Evolutionary conservation across 1,140 invertebrate genomes (phyloP), one percentile per base, ranked within the genome.

Genomic region (Holcopasites calliopsidis): DNA sequence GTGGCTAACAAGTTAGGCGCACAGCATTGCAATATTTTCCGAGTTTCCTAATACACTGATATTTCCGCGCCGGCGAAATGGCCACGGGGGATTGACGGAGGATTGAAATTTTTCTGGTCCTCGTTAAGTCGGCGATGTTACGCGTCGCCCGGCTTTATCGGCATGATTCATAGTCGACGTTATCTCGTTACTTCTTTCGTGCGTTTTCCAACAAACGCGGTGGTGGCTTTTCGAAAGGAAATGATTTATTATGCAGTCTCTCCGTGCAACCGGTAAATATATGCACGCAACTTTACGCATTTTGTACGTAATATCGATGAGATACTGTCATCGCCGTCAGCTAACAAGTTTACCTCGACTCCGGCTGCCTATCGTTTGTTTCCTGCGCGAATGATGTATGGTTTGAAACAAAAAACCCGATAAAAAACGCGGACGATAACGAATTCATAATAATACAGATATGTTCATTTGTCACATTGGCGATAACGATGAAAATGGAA

Each of bases 271-370:
- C 54, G 73, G 73, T 58, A 75, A 75, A 69, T 68, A 60, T 69
- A 75, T 69, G 73, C 73, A 38, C 52, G 54, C 64, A 33, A 50
- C 44, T 75, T 69, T 75, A 33, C 75, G 49, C 44, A 49, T 49
- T 28, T 77, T 66, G 58, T 58, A 55, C 55, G 38, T 77, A 66
- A 72, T 77, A 62, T 60, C 47, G 31, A 80, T 65, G 50, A 82
- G 79, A 82, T 82, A 82, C 40, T 68, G 80, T 82, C 79, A 81
- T 76, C 79, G 69, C 66, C 52, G 52, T 76, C 55, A 71, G 61
- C 64, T 81, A 81, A 81, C 55, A 68, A 72, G 52, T 69, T 28
- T 33, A 21, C 28, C 65, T 71, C 68, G 78, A 52, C 68, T 61
- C 31, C 42, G 11, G 33, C 33, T 70, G 47, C 33, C 61, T 79